Conservation (phyloP, 2,888 invertebrate species). For the Epistrophella euchroma region DNA sequence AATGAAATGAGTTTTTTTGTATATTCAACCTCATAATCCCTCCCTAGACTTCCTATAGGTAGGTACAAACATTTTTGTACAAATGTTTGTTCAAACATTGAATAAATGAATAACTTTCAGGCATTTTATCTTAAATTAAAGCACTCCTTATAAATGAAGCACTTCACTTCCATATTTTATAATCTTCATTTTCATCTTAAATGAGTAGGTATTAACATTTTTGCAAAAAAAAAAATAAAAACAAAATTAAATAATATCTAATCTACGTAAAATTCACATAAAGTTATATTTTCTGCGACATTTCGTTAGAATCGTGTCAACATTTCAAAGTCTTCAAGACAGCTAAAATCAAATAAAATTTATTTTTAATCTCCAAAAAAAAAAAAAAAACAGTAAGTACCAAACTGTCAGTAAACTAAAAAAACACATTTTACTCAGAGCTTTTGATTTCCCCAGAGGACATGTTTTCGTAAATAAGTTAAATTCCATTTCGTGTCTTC, state of each 20-base stretch:
- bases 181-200: no score
- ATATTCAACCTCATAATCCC: no score
- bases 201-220: not conserved
- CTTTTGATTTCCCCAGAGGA: constrained; percentile 57
- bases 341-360: not conserved
- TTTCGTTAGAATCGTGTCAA: not conserved
- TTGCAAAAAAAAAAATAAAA: not conserved
- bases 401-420: constrained; percentile 29
- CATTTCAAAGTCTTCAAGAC: constrained; percentile 19
- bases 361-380: not conserved
- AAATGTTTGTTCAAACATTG: no score
- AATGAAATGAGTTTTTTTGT: no score
- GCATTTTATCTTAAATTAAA: no score
- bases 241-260: not conserved
- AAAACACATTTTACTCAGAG: constrained; percentile 11
- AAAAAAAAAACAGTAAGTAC: not conserved
- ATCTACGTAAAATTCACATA: not conserved
- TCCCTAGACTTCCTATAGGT: no score
- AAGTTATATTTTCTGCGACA: not conserved
- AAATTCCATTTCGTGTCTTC: constrained; percentile 22
- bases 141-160: no score
- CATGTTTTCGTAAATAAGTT: constrained; percentile 30
- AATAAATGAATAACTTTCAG: no score
- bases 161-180: no score
- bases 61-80: no score